phyloP scores from a whole-genome alignment of 64 coral and sea anemone genomes.

The Platygyra sinensis region DNA sequence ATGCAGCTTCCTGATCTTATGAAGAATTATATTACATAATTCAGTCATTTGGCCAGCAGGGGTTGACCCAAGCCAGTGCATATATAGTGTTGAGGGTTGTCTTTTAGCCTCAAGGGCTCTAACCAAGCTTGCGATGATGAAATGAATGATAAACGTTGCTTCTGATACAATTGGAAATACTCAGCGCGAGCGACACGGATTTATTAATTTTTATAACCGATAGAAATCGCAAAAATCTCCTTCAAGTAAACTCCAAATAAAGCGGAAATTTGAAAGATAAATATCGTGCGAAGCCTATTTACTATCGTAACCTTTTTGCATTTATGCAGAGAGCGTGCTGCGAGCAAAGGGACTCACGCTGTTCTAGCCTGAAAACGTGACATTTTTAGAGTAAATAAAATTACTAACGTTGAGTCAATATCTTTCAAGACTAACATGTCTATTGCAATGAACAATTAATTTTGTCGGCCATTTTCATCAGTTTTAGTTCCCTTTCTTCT shows the following conservation, averaged over 20 bases:
- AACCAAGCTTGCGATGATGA: background rate
- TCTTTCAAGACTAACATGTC: background rate
- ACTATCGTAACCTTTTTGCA: background rate
- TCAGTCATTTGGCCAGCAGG: background rate
- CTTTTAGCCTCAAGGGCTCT: background rate
- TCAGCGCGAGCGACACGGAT: background rate
- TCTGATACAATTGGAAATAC: background rate
- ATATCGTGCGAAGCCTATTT: constrained; percentile 3
- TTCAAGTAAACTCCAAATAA: background rate
- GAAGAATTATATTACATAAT: background rate
- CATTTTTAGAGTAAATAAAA: background rate
- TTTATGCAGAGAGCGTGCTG: background rate
- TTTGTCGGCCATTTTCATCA: background rate
- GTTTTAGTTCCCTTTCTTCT: background rate
- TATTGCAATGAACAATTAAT: background rate
- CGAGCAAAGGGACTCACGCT: constrained; percentile 7
- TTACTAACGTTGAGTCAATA: background rate
- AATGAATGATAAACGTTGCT: background rate
- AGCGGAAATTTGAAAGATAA: constrained; percentile 16
- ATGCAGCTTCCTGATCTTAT: background rate
- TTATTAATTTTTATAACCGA: background rate
- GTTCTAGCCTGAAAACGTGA: background rate
- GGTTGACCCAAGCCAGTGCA: background rate
- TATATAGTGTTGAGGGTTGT: background rate
- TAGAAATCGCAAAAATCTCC: background rate